Evolutionary conservation across 2,797 vertebrate species (phyloP), one percentile per base, ranked within the genome.

Genomic region (Octomys mimax): DNA sequence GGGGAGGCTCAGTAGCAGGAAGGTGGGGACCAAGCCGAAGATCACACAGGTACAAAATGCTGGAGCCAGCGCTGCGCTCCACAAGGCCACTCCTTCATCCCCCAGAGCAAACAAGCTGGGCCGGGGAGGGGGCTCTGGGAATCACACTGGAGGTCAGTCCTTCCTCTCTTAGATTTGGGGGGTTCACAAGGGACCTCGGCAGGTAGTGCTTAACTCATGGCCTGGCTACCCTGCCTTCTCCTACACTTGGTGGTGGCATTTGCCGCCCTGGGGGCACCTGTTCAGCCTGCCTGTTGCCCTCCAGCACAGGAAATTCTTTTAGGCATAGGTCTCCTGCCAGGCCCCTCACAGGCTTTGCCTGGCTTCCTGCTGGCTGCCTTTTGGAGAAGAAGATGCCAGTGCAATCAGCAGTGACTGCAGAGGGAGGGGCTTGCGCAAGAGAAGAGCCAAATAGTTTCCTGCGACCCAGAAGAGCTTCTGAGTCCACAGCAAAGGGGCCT

Each of bases 351-450:
- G 89, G 70, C 79, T 33, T 42, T 57, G 68, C 75, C 52, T 33
- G 36, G 19, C 66, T 54, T 92, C 92, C 91, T 94, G 80, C 21
- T 75, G 68, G 59, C 57, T 92, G 66, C 59, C 52, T 79, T 64
- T 19, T 52, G 19, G 68, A 24, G 54, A 82, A 92, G 66, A 71
- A 1, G 42, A 19, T 87, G 57, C 54, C 87, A 31, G 12, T 54
- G 64, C 54, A 8, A n/a, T 79, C 78, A 61, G 36, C 22, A 87
- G 75, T 95, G 91, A 79, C 36, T 1, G 18, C 64, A 13, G 49
- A 26, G 39, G 49, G 22, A 18, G 26, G 52, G 14, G 42, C 19
- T 81, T 1, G 0, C 54, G 73, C 36, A 6, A 39, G 57, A 79
- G 71, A 79, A 46, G 86, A 78, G 31, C 73, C 79, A 19, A 52